phyloP scores from a whole-genome alignment of 2,797 vertebrate genomes.

The Aeoliscus strigatus region DNA sequence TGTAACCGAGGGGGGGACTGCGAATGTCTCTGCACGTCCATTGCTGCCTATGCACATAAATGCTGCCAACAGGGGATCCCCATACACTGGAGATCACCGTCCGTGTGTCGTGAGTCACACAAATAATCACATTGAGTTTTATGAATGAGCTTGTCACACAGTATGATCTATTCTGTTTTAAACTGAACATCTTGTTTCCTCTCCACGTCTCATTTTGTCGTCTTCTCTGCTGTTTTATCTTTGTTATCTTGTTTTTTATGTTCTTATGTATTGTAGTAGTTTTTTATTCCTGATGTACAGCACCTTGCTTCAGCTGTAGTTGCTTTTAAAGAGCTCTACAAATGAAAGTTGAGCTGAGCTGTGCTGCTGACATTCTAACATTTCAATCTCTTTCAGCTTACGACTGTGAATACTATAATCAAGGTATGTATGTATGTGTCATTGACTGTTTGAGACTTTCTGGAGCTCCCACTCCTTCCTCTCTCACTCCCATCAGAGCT shows the following conservation, averaged over 20 bases:
- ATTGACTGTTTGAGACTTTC: conserved; percentile 1
- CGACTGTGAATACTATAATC: conserved; percentile 97
- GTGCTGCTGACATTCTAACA: conserved; percentile 9
- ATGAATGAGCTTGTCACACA: background rate
- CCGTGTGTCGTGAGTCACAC: conserved; percentile 84
- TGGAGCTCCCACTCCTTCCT: conserved; percentile 10
- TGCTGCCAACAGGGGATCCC: conserved; percentile 92
- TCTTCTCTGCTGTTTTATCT: too few relatives aligned
- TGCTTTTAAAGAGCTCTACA: too few relatives aligned
- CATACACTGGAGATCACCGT: conserved; percentile 88
- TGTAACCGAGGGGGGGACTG: conserved; percentile 96
- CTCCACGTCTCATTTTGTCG: too few relatives aligned
- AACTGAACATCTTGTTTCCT: too few relatives aligned
- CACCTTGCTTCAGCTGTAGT: too few relatives aligned
- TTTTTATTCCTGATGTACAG: too few relatives aligned
- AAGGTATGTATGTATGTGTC: conserved; percentile 77
- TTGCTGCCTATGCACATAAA: conserved; percentile 93
- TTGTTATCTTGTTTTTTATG: too few relatives aligned
- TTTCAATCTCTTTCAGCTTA: conserved; percentile 79
- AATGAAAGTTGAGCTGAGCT: too few relatives aligned
- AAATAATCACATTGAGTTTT: conserved; percentile 6
- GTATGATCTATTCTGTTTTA: conserved; percentile 1
- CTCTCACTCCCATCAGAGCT: conserved; percentile 73
- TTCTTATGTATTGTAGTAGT: too few relatives aligned
- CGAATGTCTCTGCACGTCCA: conserved; percentile 92